Percentiles rank a stretch among this genome's conserved stretches.
Evolutionary conservation across 2,797 vertebrate genomes (phyloP).

Genomic region (Hyperoplus lanceolatus): DNA sequence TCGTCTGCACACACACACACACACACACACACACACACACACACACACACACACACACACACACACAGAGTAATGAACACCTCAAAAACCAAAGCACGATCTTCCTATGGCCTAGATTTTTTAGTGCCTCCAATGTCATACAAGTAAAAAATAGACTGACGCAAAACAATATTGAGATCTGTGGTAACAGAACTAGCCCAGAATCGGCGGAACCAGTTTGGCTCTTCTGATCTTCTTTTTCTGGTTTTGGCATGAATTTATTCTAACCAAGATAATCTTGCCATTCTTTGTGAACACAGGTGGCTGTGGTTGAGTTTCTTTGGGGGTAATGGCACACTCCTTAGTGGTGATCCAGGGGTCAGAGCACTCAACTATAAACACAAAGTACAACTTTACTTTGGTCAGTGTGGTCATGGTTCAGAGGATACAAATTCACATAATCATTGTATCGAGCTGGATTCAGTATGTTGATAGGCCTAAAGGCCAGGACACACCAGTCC

Average conservation of each 20-base stretch:
- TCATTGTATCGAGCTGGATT: background rate
- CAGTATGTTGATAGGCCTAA: background rate
- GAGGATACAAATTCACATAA: background rate
- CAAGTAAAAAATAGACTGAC: constrained; percentile 69
- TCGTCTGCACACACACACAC: constrained; percentile 18
- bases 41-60: constrained; percentile 31
- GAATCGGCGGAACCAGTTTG: constrained; percentile 53
- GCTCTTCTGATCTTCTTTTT: constrained; percentile 18
- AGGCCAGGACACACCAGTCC: too few relatives aligned
- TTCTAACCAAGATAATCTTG: constrained; percentile 64
- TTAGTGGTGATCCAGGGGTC: constrained; percentile 45
- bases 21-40: constrained; percentile 23
- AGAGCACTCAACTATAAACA: constrained; percentile 30
- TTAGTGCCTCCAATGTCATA: constrained; percentile 72
- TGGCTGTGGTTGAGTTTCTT: constrained; percentile 49
- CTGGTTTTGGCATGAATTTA: constrained; percentile 60
- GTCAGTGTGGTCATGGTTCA: constrained; percentile 21
- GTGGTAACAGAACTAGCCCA: constrained; percentile 54
- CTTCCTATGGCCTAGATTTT: constrained; percentile 78
- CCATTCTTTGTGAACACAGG: constrained; percentile 61
- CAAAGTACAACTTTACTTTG: constrained; percentile 2
- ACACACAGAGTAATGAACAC: constrained; percentile 69
- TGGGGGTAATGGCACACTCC: constrained; percentile 40
- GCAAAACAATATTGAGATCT: constrained; percentile 70
- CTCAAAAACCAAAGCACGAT: constrained; percentile 81